Conservation (phyloP, 2,888 invertebrate species). For the Diabrotica balteata region DNA sequence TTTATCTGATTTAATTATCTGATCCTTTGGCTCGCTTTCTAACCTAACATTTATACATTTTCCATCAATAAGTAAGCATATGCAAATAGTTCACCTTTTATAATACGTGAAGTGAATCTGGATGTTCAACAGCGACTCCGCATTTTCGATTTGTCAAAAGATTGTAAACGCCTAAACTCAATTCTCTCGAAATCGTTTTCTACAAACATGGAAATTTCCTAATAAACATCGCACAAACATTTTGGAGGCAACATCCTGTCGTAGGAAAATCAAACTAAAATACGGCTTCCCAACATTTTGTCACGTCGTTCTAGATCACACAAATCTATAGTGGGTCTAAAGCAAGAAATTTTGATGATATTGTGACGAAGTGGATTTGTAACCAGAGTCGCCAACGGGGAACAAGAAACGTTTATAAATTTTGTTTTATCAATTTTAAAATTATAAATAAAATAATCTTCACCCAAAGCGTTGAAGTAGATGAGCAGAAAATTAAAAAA, state of each 20-base stretch:
- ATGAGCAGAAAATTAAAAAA: too few relatives aligned
- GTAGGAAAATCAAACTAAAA: conserved; percentile 21
- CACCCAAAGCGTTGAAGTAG: too few relatives aligned
- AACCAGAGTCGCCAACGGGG: background rate
- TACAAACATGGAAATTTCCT: conserved; percentile 26
- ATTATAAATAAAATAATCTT: too few relatives aligned
- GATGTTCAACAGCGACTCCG: background rate
- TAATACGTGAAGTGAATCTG: conserved; percentile 4
- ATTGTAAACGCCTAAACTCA: conserved; percentile 12
- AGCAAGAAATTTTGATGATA: background rate
- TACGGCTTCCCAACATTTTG: conserved; percentile 24
- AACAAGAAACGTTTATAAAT: too few relatives aligned
- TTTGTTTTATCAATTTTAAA: too few relatives aligned
- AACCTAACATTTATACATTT: too few relatives aligned
- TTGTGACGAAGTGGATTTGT: conserved; percentile 10
- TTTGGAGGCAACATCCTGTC: conserved; percentile 10
- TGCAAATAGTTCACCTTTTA: conserved; percentile 1
- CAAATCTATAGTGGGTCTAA: conserved; percentile 15
- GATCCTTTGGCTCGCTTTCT: too few relatives aligned
- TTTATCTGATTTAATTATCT: too few relatives aligned
- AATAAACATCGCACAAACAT: conserved; percentile 23
- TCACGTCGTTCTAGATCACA: conserved; percentile 25
- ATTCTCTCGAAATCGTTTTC: conserved; percentile 18
- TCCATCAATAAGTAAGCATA: too few relatives aligned
- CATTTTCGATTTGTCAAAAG: conserved; percentile 20